Base-by-base conservation (phyloP, 2,888 invertebrate species). In the Fabriciana adippe region DNA sequence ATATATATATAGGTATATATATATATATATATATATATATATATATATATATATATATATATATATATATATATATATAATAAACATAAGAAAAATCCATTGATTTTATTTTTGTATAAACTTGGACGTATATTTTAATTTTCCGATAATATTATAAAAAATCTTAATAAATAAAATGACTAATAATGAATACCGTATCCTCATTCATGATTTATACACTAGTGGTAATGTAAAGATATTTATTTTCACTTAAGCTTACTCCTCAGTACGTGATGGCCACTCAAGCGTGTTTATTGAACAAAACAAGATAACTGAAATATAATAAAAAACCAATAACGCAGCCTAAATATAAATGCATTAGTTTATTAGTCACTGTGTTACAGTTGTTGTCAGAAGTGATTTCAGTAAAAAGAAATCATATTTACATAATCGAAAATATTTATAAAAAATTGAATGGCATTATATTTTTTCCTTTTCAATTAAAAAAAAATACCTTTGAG, bases 341-440 rank as follows among this genome's bases (percentile, higher is more conserved):
- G 79, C 78, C 83, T 81, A 86, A 84, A 88, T 85, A 80, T 88
- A 88, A 87, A 82, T 88, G 88, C 90, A 90, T 91, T 90, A 90
- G 85, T 88, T 89, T 88, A 90, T 89, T 89, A 87, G 79, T 87
- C 83, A 81, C 79, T 75, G 13, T 13, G 15, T 79, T 80, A 89
- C 79, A 15, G 61, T 61, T 53, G n/a, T 3, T 51, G 13, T 14
- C 5, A 21, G 3, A 61, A 61, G 8, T 48, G 14, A 26, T 59
- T 59, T 16, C n/a, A 6, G 6, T 31, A 51, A 51, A 11, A 41
- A 11, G 2, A 26, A 26, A 26, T 3, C 18, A 51, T 18, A 16
- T 51, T 18, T 18, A 51, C 1, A 11, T 1, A 35, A 35, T 8
- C 1, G 35, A 35, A 35, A 8, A 35, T 41, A 11, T 41, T 41